These are phyloP conservation scores for Reticulitermes speratus DNA, from an alignment of 1,140 invertebrate species.

Conservation along the genomic window DNA sequence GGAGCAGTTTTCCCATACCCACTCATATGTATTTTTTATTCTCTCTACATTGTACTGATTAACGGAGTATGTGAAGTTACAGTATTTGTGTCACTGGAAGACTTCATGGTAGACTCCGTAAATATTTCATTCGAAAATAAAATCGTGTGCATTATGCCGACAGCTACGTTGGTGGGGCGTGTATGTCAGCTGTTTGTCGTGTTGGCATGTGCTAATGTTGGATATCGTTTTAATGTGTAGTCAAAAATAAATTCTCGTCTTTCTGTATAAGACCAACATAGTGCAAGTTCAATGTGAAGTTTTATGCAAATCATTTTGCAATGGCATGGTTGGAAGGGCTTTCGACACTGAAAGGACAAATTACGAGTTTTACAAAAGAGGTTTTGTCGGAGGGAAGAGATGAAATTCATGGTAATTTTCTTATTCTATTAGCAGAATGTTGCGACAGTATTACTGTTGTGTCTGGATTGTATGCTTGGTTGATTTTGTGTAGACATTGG, in stretches of 20 bases:
- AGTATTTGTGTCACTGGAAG: too few relatives aligned
- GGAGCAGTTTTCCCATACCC: too few relatives aligned
- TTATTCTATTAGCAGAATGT: not conserved
- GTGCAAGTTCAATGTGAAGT: not conserved
- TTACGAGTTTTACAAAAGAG: slow-evolving; percentile 72
- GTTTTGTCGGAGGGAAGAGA: slow-evolving; percentile 61
- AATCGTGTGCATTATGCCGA: too few relatives aligned
- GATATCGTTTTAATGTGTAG: not conserved
- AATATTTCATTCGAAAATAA: too few relatives aligned
- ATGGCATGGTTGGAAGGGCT: not conserved
- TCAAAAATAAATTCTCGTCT: not conserved
- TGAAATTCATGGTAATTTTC: slow-evolving; percentile 54
- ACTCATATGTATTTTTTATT: too few relatives aligned
- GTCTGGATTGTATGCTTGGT: not conserved
- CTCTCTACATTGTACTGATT: too few relatives aligned
- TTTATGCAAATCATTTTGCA: not conserved
- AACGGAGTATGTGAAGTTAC: too few relatives aligned
- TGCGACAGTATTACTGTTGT: too few relatives aligned
- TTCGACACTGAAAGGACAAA: slow-evolving; percentile 60
- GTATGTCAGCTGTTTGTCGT: not conserved
- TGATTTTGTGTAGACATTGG: not conserved
- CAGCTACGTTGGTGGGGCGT: not conserved
- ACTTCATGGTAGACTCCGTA: too few relatives aligned
- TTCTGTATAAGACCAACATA: not conserved
- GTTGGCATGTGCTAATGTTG: not conserved